Base-by-base conservation (phyloP, 2,797 vertebrate species). In the Enteromius treurensis region DNA sequence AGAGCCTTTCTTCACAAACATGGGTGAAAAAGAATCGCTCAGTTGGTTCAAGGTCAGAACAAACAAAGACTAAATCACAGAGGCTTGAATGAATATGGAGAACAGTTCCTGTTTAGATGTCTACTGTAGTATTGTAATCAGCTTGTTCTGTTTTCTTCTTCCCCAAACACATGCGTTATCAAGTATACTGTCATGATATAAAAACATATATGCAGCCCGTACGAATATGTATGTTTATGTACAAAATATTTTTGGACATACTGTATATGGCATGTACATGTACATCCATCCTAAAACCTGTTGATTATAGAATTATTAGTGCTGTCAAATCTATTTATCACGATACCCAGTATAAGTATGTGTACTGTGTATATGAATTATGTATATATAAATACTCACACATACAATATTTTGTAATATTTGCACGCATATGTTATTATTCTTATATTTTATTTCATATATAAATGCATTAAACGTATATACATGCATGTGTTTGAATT, bases 1-100 rank as follows among this genome's bases (percentile, higher is more conserved):
- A 3, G 32, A 45, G 34, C 37, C 32, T 53, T 85, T 62, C 67
- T 82, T 79, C 64, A 60, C 55, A 62, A 71, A 6, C 26, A 17
- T 40, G 23, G 1, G 47, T 5, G 60, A 53, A 68, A 53, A 79
- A 68, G 19, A 68, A 67, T 67, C 21, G 17, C 32, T 68, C 26
- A 37, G 1, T 37, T 15, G 45, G 29, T 34, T 70, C 34, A 58
- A 21, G 53, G 53, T 80, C 47, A 45, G 15, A 62, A 45, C 55
- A 77, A 45, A 71, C 23, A 29, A 71, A 71, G 69, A 23, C 34
- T 11, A 69, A 69, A 42, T 40, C 3, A 42, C 4, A 0, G 10
- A 68, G 34, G 21, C 37, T 70, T 34, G 2, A 53, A 21, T 8
- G 13, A 26, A 40, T n/a, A 37, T 5, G 65, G 17, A 68, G 64